Evolutionary conservation across 1,140 invertebrate species (phyloP), one percentile per base, ranked within the genome.

Genomic region (Gryon sp.): DNA sequence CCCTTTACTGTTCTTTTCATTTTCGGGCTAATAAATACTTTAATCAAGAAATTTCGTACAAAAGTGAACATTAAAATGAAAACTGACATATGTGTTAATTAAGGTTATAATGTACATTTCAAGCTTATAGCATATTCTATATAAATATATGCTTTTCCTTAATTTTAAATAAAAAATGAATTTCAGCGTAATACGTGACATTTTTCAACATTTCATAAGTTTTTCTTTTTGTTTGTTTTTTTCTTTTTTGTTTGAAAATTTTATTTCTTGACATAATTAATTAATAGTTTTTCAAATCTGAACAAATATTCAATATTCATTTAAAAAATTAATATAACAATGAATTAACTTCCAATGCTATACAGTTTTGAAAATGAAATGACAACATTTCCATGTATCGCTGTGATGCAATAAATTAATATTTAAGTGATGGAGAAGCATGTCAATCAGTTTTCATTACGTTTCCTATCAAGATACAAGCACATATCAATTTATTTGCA

Each of bases 311-410:
- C n/a, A n/a, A n/a, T n/a, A n/a, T n/a, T n/a, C n/a, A n/a, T n/a
- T n/a, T n/a, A n/a, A n/a, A n/a, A n/a, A n/a, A n/a, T n/a, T n/a
- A n/a, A n/a, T n/a, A n/a, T n/a, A n/a, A n/a, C n/a, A n/a, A n/a
- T n/a, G n/a, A n/a, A n/a, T n/a, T n/a, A n/a, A n/a, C n/a, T n/a
- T n/a, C n/a, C n/a, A n/a, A n/a, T n/a, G n/a, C n/a, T n/a, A n/a
- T n/a, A n/a, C n/a, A n/a, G n/a, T n/a, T n/a, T n/a, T n/a, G 36
- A 59, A 50, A 45, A 32, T 59, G 50, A 70, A 43, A 46, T 59
- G 48, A 70, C 60, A 53, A 52, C 65, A 53, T 70, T 70, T 70
- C 52, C 65, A 59, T 32, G 43, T 48, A 59, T 50, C 55, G 45
- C 32, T 48, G 22, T 36, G 52, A 68, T 30, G 41, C 41, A 55